These are phyloP conservation scores for Turdus rufiventris DNA, from an alignment of 2,113 vertebrate genomes.

Conservation along the genomic window DNA sequence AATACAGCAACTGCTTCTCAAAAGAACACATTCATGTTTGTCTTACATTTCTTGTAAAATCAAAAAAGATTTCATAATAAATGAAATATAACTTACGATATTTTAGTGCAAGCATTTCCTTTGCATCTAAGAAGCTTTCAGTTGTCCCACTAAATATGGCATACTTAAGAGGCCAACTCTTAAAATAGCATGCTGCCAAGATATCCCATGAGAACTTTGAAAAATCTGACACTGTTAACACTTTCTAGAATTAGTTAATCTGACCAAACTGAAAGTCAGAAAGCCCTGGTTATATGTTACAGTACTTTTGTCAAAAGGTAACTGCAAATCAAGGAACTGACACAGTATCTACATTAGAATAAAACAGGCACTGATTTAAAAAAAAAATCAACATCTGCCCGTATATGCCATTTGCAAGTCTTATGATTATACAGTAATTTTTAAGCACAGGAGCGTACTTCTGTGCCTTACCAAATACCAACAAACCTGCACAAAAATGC, in stretches of 20 bases:
- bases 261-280: not conserved
- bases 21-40: constrained; percentile 46
- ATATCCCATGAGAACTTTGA: constrained; percentile 27
- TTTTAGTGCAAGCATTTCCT: constrained; percentile 33
- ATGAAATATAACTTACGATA: constrained; percentile 47
- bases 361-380: constrained; percentile 35
- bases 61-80: constrained; percentile 25
- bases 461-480: not conserved
- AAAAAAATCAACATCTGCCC: not conserved
- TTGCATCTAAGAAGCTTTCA: constrained; percentile 43
- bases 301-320: constrained; percentile 44
- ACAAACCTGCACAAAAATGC: not conserved
- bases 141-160: not conserved
- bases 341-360: not conserved
- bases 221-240: not conserved
- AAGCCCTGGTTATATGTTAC: constrained; percentile 37
- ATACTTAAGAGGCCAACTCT: constrained; percentile 5
- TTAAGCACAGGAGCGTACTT: not conserved
- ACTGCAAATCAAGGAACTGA: constrained; percentile 2
- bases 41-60: constrained; percentile 45
- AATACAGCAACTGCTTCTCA: constrained; percentile 48
- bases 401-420: not conserved
- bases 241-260: constrained; percentile 19
- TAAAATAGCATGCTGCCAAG: constrained; percentile 55
- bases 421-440: not conserved